A percentile compares a stretch with the other conserved stretches of the same genome.
Conservation (phyloP, 2,113 vertebrate genomes). For the Parotia lawesii region DNA sequence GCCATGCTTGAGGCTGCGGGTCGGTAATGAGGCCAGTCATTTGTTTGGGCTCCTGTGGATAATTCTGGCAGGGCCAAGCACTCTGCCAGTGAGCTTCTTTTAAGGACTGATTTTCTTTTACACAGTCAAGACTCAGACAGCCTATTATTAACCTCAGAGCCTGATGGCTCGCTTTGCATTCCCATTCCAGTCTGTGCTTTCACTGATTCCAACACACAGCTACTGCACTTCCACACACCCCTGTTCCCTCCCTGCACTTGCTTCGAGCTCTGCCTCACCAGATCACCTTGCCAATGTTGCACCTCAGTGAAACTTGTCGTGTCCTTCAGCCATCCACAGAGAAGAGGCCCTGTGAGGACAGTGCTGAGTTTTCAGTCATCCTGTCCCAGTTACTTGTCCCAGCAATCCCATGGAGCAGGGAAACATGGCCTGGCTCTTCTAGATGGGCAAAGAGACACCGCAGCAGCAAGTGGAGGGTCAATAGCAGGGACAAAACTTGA, state of each 20-base stretch:
- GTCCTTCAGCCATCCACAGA: background rate
- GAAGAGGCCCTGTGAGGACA: background rate
- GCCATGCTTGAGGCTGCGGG: background rate
- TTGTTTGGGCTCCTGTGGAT: background rate
- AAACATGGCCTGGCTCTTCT: background rate
- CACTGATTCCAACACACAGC: background rate
- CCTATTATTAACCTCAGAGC: constrained; percentile 4
- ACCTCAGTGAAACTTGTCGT: background rate
- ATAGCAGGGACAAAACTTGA: background rate
- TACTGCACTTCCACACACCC: background rate
- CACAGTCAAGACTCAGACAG: background rate
- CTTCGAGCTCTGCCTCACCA: background rate
- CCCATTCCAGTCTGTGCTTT: background rate
- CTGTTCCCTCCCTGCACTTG: background rate
- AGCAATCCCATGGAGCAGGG: background rate
- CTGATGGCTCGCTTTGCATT: background rate
- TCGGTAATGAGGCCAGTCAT: background rate
- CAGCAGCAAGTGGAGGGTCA: background rate
- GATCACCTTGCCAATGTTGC: background rate
- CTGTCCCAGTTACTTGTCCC: background rate
- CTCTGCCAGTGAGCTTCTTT: constrained; percentile 1
- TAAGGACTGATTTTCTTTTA: constrained; percentile 4
- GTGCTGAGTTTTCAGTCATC: background rate
- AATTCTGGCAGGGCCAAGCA: background rate
- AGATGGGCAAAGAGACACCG: fast-evolving